Percentiles rank a stretch among this genome's conserved stretches.
Conservation (phyloP, 2,113 vertebrate species). For the Heteronetta atricapilla region DNA sequence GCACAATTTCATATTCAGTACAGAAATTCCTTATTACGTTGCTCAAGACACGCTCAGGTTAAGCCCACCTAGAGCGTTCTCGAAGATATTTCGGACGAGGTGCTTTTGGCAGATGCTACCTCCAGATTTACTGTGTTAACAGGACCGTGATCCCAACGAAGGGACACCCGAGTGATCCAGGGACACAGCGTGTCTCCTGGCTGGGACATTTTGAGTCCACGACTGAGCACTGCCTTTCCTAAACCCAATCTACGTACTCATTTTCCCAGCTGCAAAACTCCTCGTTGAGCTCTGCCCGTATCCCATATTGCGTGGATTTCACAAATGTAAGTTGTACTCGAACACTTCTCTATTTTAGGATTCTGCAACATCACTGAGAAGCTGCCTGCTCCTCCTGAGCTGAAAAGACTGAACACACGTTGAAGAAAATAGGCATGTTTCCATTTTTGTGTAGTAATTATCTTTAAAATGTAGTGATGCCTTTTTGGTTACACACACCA, state of each 20-base stretch:
- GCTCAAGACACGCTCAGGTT: background rate
- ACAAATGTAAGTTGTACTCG: background rate
- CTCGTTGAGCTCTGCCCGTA: background rate
- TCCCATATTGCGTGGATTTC: background rate
- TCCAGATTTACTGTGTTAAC: background rate
- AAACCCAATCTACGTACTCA: background rate
- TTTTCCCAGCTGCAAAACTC: background rate
- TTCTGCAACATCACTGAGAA: background rate
- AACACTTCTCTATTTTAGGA: background rate
- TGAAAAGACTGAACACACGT: background rate
- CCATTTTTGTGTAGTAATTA: background rate
- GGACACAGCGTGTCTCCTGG: background rate
- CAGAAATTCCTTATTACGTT: background rate
- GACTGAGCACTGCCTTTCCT: background rate
- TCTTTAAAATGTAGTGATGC: background rate
- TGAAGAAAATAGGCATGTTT: fast-evolving
- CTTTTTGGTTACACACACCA: background rate
- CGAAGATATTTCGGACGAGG: background rate
- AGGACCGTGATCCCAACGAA: fast-evolving
- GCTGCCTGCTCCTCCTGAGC: background rate
- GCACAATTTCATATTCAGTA: background rate
- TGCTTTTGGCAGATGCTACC: fast-evolving
- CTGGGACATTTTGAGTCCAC: background rate
- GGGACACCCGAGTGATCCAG: background rate
- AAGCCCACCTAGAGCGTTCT: background rate